phyloP scores from a whole-genome alignment of 2,113 vertebrate species.

The Glaucidium brasilianum region DNA sequence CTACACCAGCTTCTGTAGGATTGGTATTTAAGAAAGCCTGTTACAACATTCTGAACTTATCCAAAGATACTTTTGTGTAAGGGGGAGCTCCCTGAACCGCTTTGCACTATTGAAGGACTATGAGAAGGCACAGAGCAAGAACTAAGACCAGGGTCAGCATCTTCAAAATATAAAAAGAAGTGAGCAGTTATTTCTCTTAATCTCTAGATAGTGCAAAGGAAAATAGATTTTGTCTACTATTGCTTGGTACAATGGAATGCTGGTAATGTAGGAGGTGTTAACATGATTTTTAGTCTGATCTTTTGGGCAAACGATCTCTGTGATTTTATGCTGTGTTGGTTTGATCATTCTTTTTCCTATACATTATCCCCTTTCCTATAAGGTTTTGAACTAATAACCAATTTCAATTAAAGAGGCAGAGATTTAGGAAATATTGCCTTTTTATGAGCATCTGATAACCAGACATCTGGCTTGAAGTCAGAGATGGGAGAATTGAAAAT shows the following conservation, averaged over 20 bases:
- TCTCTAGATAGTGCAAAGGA: neutral
- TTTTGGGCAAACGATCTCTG: neutral
- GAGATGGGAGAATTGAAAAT: neutral
- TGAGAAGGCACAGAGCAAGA: neutral
- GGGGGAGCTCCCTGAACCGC: neutral
- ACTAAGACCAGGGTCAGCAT: neutral
- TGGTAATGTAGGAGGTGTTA: neutral
- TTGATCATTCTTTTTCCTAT: neutral
- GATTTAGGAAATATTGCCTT: neutral
- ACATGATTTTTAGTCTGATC: neutral
- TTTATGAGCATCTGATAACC: neutral
- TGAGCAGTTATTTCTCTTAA: neutral
- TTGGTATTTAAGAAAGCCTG: neutral
- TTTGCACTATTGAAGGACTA: neutral
- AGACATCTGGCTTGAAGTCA: neutral
- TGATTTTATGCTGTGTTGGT: neutral
- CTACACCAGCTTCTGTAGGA: neutral
- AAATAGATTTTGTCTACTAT: neutral
- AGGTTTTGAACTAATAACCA: neutral
- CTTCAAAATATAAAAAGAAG: neutral
- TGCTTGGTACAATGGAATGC: neutral
- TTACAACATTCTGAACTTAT: neutral
- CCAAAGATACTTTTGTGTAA: neutral
- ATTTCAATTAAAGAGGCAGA: neutral
- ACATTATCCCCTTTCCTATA: neutral